phyloP scores from a whole-genome alignment of 2,888 invertebrate genomes.

The Apoderus coryli region DNA sequence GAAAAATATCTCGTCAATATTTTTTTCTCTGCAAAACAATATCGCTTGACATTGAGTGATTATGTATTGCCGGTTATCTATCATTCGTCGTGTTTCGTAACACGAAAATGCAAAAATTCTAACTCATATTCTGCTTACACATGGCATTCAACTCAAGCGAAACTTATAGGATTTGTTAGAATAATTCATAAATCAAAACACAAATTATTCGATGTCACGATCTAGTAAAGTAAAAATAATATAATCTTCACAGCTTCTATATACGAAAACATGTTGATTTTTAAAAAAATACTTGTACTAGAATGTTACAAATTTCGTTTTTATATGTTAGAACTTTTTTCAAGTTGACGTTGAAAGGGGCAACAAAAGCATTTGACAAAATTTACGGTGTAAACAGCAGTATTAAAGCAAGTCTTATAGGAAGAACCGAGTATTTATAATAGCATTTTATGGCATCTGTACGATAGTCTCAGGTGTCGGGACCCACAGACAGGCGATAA shows the following conservation, averaged over 20 bases:
- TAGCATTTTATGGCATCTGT: slow-evolving; percentile 24
- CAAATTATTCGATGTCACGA: no score
- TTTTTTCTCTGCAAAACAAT: slow-evolving; percentile 20
- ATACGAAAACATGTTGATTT: no score
- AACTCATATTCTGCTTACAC: slow-evolving; percentile 8
- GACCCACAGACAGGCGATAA: slow-evolving; percentile 33
- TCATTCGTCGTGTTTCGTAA: slow-evolving; percentile 10
- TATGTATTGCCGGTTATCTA: slow-evolving; percentile 19
- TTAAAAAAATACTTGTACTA: not conserved
- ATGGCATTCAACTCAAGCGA: no score
- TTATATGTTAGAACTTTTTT: no score
- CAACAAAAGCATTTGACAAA: no score
- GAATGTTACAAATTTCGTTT: no score
- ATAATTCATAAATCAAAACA: slow-evolving; percentile 24
- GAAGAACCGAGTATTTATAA: slow-evolving; percentile 21
- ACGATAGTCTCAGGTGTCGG: slow-evolving; percentile 31
- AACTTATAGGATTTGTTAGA: slow-evolving; percentile 19
- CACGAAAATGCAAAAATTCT: slow-evolving; percentile 12
- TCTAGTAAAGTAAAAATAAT: no score
- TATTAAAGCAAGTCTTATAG: slow-evolving; percentile 16
- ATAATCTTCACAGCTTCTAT: no score
- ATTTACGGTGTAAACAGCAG: no score
- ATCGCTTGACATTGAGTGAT: slow-evolving; percentile 24
- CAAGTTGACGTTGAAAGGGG: no score
- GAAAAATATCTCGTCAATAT: no score